Evolutionary conservation across 2,113 vertebrate genomes (phyloP).

Genomic region (Antennarius striatus): DNA sequence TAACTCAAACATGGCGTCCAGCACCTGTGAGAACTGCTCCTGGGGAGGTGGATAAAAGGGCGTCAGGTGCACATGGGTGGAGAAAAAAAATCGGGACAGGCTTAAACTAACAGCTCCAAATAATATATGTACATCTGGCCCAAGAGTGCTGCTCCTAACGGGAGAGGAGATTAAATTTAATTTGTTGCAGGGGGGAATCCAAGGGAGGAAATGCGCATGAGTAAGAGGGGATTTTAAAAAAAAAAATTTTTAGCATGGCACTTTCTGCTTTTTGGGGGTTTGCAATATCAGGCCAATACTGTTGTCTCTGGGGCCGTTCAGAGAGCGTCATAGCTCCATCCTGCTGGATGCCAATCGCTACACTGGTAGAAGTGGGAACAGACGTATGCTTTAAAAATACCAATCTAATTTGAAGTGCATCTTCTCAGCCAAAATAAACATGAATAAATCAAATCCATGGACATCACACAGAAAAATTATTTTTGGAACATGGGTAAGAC

Average conservation of each 20-base stretch:
- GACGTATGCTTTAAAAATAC: neutral
- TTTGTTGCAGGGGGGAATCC: neutral
- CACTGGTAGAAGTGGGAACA: neutral
- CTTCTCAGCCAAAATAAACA: conserved; percentile 10
- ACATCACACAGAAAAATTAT: neutral
- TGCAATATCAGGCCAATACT: neutral
- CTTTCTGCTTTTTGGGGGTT: neutral
- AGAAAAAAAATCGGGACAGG: neutral
- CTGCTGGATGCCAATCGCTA: neutral
- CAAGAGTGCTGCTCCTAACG: conserved; percentile 1
- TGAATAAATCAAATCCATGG: neutral
- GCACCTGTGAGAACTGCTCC: conserved; percentile 97
- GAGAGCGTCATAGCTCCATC: neutral
- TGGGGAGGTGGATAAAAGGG: conserved; percentile 47
- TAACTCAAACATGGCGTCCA: conserved; percentile 98
- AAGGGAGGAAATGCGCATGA: conserved; percentile 1
- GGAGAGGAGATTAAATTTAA: neutral
- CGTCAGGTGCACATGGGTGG: conserved; percentile 1
- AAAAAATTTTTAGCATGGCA: conserved; percentile 1
- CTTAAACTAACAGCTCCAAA: conserved; percentile 1
- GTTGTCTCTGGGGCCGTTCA: neutral
- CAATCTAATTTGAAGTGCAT: neutral
- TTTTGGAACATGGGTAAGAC: neutral
- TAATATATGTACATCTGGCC: neutral
- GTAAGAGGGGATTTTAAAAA: neutral